Conservation (phyloP, 2,113 vertebrate species). For the Herpailurus yagouaroundi region DNA sequence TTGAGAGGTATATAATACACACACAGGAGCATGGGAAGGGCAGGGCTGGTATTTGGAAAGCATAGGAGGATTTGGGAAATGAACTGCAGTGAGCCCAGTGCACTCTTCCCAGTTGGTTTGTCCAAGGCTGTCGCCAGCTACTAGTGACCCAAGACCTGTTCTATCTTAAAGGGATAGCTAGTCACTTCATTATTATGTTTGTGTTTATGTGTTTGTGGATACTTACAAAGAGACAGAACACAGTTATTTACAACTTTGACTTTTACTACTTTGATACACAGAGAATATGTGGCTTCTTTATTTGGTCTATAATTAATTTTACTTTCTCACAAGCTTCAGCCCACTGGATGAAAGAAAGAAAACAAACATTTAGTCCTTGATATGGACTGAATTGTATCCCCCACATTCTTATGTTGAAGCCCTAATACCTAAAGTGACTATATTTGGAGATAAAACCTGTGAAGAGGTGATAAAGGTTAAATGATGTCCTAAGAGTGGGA, state of each 20-base stretch:
- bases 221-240: not conserved
- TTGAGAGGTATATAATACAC: not conserved
- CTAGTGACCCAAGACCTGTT: not conserved
- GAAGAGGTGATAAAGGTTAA: not conserved
- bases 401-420: not conserved
- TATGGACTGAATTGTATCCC: not conserved
- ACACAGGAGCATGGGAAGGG: too few species aligned
- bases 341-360: not conserved
- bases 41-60: not conserved
- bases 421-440: not conserved
- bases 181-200: not conserved
- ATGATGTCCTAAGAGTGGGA: not conserved
- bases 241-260: not conserved
- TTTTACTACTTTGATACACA: not conserved
- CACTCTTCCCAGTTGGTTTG: not conserved
- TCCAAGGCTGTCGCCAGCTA: not conserved
- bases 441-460: not conserved
- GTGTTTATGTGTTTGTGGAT: not conserved
- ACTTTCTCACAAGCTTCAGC: not conserved
- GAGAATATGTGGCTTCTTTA: not conserved
- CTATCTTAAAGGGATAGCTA: not conserved
- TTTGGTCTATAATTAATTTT: not conserved
- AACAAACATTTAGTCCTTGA: not conserved
- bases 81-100: not conserved
- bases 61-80: not conserved